Evolutionary conservation across 2,888 invertebrate genomes (phyloP).

Genomic region (Periphyllus acericola): DNA sequence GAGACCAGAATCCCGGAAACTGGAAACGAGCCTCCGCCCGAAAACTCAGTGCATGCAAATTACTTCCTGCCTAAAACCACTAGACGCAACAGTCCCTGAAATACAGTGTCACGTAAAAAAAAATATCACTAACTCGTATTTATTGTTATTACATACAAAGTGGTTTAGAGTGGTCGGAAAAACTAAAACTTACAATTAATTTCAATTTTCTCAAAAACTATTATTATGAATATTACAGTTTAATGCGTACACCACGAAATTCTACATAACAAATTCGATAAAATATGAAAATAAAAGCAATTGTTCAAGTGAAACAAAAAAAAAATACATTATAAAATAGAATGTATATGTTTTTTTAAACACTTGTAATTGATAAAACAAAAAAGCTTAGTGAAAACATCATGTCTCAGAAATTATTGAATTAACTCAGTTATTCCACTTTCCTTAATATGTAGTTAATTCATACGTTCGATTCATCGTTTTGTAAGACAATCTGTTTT

Average conservation of each 20-base stretch:
- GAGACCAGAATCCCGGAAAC: slow-evolving; percentile 48
- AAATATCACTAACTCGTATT: slow-evolving; percentile 37
- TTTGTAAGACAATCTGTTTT: too few species aligned
- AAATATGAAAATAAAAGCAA: background rate
- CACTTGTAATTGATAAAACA: background rate
- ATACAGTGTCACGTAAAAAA: slow-evolving; percentile 43
- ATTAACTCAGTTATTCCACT: too few species aligned
- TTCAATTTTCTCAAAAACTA: slow-evolving; percentile 5
- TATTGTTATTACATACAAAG: slow-evolving; percentile 48
- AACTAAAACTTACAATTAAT: slow-evolving; percentile 25
- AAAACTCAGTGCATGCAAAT: slow-evolving; percentile 56
- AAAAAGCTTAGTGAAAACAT: too few species aligned
- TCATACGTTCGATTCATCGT: too few species aligned
- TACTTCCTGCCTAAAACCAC: slow-evolving; percentile 55
- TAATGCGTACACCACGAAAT: background rate
- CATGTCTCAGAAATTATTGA: too few species aligned
- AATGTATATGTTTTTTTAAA: background rate
- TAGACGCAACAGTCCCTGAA: slow-evolving; percentile 50
- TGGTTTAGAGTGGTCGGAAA: slow-evolving; percentile 10
- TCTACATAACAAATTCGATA: too few species aligned
- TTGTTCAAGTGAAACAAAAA: background rate
- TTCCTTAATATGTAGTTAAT: background rate
- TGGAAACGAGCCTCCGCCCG: slow-evolving; percentile 48
- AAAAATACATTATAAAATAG: too few species aligned
- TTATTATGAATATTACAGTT: background rate